Percentiles rank a stretch among this genome's conserved stretches.
These are phyloP conservation scores for Hecatera dysodea DNA, from an alignment of 2,888 invertebrate species.

Conservation along the genomic window DNA sequence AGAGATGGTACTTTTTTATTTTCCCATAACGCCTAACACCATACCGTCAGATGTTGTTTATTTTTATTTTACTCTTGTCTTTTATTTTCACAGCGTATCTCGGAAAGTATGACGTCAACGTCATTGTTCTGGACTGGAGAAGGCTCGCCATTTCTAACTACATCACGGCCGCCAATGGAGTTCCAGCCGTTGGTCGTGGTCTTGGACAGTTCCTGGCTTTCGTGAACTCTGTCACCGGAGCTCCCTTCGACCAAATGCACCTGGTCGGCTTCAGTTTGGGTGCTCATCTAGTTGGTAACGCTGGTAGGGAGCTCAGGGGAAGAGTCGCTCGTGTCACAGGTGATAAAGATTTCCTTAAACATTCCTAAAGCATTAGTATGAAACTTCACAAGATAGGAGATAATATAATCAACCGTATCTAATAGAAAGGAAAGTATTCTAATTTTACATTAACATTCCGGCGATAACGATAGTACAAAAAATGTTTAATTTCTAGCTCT, in stretches of 20 bases:
- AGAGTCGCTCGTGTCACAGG: slow-evolving; percentile 79
- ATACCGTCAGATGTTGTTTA: too few relatives aligned
- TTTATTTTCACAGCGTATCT: slow-evolving; percentile 70
- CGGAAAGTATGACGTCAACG: slow-evolving; percentile 72
- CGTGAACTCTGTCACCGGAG: slow-evolving; percentile 71
- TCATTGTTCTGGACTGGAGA: slow-evolving; percentile 81
- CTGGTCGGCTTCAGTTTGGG: slow-evolving; percentile 85
- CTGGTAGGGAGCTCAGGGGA: slow-evolving; percentile 75
- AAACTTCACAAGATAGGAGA: neutral
- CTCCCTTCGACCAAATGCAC: slow-evolving; percentile 73
- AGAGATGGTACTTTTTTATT: slow-evolving; percentile 69
- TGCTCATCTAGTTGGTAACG: slow-evolving; percentile 81
- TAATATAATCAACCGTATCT: neutral
- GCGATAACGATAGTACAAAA: neutral
- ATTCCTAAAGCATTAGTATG: too few relatives aligned
- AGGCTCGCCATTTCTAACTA: slow-evolving; percentile 71
- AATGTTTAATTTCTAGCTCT: slow-evolving; percentile 25
- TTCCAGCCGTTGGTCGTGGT: slow-evolving; percentile 77
- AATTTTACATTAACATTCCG: neutral
- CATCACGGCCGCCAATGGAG: slow-evolving; percentile 72
- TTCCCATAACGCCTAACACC: neutral
- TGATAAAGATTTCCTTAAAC: slow-evolving; percentile 41
- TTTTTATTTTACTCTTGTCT: neutral
- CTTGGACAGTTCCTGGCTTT: slow-evolving; percentile 81
- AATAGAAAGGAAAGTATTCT: neutral